A percentile compares a stretch with the other conserved stretches of the same genome.
phyloP scores from a whole-genome alignment of 2,888 invertebrate genomes.

The Trissolcus brochymenae region DNA sequence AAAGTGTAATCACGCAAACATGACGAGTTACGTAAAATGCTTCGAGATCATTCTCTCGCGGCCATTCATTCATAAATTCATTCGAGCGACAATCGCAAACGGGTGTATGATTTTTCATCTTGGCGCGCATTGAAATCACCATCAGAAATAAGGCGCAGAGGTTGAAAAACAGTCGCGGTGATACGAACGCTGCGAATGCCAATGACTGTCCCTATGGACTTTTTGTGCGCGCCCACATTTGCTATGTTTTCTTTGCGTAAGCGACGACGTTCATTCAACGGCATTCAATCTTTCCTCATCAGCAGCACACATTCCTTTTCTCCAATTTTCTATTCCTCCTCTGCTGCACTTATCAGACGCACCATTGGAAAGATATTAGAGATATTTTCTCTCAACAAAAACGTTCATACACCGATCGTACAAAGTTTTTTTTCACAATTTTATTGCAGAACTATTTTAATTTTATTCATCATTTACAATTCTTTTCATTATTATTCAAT shows the following conservation, averaged over 20 bases:
- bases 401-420: no score
- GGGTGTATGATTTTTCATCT: background rate
- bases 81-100: no score
- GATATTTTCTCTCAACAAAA: no score
- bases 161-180: conserved; percentile 57
- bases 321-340: conserved; percentile 42
- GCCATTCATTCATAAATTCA: conserved; percentile 20
- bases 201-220: conserved; percentile 44
- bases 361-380: no score
- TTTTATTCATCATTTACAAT: no score
- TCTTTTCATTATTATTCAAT: no score
- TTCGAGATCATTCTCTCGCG: conserved; percentile 3
- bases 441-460: no score
- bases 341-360: conserved; percentile 7
- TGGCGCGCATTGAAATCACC: conserved; percentile 64
- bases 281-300: conserved; percentile 47
- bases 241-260: conserved; percentile 51
- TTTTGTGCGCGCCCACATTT: conserved; percentile 55
- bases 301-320: conserved; percentile 41
- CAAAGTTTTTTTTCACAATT: no score
- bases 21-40: conserved; percentile 5
- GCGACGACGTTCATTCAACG: conserved; percentile 43
- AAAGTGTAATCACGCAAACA: background rate
- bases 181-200: conserved; percentile 64
- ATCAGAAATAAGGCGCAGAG: conserved; percentile 19